Evolutionary conservation across 1,140 invertebrate genomes (phyloP), one percentile per base, ranked within the genome.

Genomic region (Colletes latitarsis): DNA sequence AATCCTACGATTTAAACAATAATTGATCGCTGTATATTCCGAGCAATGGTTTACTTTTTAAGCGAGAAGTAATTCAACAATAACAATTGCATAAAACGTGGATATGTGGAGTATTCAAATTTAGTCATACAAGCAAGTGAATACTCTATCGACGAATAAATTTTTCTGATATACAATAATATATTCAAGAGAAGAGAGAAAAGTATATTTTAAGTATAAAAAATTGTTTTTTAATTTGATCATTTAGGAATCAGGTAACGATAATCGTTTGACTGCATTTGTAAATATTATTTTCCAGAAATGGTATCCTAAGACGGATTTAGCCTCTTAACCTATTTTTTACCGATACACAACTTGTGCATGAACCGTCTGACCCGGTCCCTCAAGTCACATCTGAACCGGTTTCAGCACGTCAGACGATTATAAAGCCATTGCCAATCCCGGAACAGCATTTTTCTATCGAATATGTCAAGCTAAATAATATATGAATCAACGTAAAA

Each of bases 321-420:
- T 30, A 21, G 14, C 19, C 39, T 19, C 43, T 46, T 30, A 72
- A 72, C 70, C 55, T 58, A 58, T 72, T 72, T 68, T 68, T 53
- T 21, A 58, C 62, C 55, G 21, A 72, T 46, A 43, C 17, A 30
- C 30, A 30, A 19, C 15, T 19, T 6, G 6, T 21, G 19, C 19
- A 21, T 17, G 66, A 68, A 68, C 43, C 46, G 15, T 72, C 70
- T 72, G 55, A 72, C 9, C 55, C 14, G 70, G 53, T 43, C 55
- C 55, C 41, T 21, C 58, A 73, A 73, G 60, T 21, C 71, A 39
- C 19, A 14, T 14, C 19, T 62, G 57, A 73, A 73, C 57, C 57
- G 57, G 43, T 62, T 62, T 39, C 43, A 17, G 21, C 71, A 71
- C n/a, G 15, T 46, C 19, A 46, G 15, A n/a, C 30, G 19, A 12